These are phyloP conservation scores for Acanthosepion lycidas DNA, from an alignment of 2,888 invertebrate genomes.

Conservation along the genomic window DNA sequence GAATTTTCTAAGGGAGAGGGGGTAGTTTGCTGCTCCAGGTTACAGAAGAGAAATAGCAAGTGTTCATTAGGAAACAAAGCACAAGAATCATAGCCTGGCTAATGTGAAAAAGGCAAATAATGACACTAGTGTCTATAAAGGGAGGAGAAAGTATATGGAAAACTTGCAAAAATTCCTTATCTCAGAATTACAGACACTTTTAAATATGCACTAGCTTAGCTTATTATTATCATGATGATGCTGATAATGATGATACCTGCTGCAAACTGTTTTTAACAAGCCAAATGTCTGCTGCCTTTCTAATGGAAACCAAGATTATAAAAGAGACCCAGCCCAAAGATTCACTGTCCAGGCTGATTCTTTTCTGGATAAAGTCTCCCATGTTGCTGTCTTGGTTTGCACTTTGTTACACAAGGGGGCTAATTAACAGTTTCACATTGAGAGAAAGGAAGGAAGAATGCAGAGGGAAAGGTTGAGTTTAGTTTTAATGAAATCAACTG, in stretches of 20 bases:
- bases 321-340: not conserved
- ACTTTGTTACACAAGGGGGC: constrained; percentile 18
- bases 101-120: not conserved
- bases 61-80: not conserved
- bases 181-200: not conserved
- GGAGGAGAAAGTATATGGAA: not conserved
- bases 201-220: not conserved
- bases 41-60: not conserved
- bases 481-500: constrained; percentile 4
- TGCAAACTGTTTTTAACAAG: not conserved
- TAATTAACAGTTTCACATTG: not conserved
- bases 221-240: not conserved
- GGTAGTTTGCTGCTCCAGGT: not conserved
- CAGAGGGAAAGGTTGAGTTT: not conserved
- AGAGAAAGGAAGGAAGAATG: not conserved
- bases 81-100: not conserved
- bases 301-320: not conserved
- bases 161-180: not conserved
- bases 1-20: not conserved
- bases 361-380: not conserved
- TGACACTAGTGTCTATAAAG: not conserved
- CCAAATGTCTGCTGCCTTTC: not conserved
- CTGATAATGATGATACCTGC: not conserved
- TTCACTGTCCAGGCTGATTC: not conserved
- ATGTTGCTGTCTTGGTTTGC: not conserved